Conservation (phyloP, 2,888 invertebrate genomes). For the Subacronicta megacephala region DNA sequence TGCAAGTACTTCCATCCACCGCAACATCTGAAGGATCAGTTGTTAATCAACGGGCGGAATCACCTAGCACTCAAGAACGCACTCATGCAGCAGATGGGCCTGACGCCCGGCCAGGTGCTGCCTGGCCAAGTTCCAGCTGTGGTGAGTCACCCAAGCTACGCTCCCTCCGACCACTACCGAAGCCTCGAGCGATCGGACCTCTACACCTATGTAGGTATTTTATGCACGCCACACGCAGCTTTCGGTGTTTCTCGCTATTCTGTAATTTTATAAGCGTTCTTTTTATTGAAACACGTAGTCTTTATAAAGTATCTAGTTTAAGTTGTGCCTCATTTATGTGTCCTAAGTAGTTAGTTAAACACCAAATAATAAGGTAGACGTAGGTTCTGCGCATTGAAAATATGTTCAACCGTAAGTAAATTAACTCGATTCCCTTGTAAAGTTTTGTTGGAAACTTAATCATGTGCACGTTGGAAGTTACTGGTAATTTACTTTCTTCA, state of each 20-base stretch:
- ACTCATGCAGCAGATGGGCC: constrained; percentile 98
- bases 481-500: constrained; percentile 72
- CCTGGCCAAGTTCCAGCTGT: constrained; percentile 98
- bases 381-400: constrained; percentile 49
- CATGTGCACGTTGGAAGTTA: constrained; percentile 71
- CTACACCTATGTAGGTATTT: constrained; percentile 70
- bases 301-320: constrained; percentile 71
- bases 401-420: constrained; percentile 59
- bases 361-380: constrained; percentile 38
- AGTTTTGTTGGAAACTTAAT: constrained; percentile 69
- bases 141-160: constrained; percentile 91
- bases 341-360: constrained; percentile 38
- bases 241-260: constrained; percentile 84
- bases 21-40: constrained; percentile 99
- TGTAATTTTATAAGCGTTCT: constrained; percentile 75
- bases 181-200: constrained; percentile 87
- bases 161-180: constrained; percentile 42
- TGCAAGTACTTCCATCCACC: constrained; percentile 99
- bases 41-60: constrained; percentile 99
- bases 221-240: constrained; percentile 86
- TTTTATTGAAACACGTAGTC: constrained; percentile 76
- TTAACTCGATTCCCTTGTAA: constrained; percentile 61
- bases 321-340: constrained; percentile 75
- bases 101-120: constrained; percentile 97
- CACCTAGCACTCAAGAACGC: constrained; percentile 99